Percentiles rank a stretch among this genome's conserved stretches.
These are phyloP conservation scores for Pristionchus japonicus DNA, from an alignment of 2,888 invertebrate species.

Conservation along the genomic window DNA sequence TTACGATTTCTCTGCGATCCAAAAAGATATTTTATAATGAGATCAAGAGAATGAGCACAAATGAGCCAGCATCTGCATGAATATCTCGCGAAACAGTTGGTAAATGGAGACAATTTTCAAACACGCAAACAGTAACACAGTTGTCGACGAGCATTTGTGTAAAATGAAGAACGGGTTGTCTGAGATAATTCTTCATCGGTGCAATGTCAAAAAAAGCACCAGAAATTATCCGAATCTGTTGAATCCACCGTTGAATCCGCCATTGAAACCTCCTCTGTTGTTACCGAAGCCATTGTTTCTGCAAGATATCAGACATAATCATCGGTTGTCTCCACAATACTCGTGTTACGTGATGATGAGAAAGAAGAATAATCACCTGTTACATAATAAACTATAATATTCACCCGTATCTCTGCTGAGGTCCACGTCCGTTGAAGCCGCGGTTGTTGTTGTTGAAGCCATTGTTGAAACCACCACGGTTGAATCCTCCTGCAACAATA, in stretches of 20 bases:
- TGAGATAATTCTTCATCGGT: background rate
- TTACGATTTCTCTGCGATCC: too few relatives aligned
- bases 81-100: too few relatives aligned
- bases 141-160: background rate
- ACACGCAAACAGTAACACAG: too few relatives aligned
- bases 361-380: background rate
- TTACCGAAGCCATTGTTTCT: constrained; percentile 21
- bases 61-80: too few relatives aligned
- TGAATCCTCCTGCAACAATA: background rate
- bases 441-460: background rate
- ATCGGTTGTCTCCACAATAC: background rate
- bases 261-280: background rate
- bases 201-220: background rate
- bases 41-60: too few relatives aligned
- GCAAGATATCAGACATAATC: background rate
- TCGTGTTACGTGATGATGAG: background rate
- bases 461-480: background rate
- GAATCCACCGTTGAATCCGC: constrained; percentile 8
- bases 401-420: background rate
- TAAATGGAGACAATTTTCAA: too few relatives aligned
- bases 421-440: background rate
- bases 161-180: background rate
- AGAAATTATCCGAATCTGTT: constrained; percentile 33
- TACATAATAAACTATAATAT: too few relatives aligned
- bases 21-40: background rate